Percentiles rank a stretch among this genome's conserved stretches.
phyloP scores from a whole-genome alignment of 1,140 invertebrate species.

The Andricus grossulariae region DNA sequence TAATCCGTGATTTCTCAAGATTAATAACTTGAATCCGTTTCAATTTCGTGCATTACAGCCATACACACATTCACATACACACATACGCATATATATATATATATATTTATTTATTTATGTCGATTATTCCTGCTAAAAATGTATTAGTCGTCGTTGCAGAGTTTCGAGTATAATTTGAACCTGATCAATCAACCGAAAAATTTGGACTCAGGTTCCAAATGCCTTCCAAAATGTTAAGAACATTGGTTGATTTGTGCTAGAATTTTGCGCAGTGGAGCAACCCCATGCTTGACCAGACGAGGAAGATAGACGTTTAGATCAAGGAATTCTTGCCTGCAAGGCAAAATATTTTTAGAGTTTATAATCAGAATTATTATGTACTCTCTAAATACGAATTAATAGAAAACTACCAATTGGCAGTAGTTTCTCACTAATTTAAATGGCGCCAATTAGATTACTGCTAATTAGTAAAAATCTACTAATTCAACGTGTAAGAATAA shows the following conservation, averaged over 20 bases:
- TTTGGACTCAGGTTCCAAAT: not conserved
- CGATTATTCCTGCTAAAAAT: not conserved
- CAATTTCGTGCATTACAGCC: conserved; percentile 18
- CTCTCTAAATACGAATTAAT: not conserved
- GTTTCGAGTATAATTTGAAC: conserved; percentile 7
- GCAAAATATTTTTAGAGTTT: too few relatives aligned
- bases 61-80: too few relatives aligned
- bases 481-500: too few relatives aligned
- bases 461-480: too few relatives aligned
- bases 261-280: not conserved
- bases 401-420: not conserved
- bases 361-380: not conserved
- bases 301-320: too few relatives aligned
- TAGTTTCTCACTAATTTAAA: too few relatives aligned
- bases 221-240: not conserved
- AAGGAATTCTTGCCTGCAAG: too few relatives aligned
- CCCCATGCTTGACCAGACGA: too few relatives aligned
- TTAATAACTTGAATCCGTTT: conserved; percentile 56
- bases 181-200: conserved; percentile 26
- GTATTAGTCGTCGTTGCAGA: not conserved
- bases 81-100: not conserved
- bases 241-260: not conserved
- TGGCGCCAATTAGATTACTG: too few relatives aligned
- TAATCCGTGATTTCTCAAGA: conserved; percentile 52
- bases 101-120: too few relatives aligned